Evolutionary conservation across 2,888 invertebrate species (phyloP).

Genomic region (Dasysyrphus tricinctus): DNA sequence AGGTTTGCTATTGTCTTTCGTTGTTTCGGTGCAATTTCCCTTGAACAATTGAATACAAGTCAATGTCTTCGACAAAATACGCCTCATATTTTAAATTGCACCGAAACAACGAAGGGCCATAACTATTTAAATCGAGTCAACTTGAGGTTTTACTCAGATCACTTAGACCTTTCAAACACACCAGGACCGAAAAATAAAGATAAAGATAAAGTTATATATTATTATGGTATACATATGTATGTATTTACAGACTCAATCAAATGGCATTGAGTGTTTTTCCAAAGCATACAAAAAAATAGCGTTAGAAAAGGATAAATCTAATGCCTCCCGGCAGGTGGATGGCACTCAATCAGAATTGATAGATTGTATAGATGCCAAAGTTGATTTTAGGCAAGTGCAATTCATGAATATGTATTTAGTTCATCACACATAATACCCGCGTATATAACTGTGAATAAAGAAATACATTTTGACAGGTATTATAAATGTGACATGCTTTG

Average conservation of each 20-base stretch:
- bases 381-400: slow-evolving; percentile 62
- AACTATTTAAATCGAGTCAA: no score
- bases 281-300: neutral
- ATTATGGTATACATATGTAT: no score
- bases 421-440: slow-evolving; percentile 22
- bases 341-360: slow-evolving; percentile 73
- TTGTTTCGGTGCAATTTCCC: no score
- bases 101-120: no score
- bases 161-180: no score
- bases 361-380: slow-evolving; percentile 74
- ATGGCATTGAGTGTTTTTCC: slow-evolving; percentile 8
- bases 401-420: slow-evolving; percentile 71
- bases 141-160: no score
- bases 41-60: no score
- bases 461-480: neutral
- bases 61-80: no score
- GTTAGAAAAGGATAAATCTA: slow-evolving; percentile 63
- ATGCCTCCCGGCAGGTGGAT: slow-evolving; percentile 68
- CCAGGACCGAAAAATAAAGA: no score
- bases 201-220: no score
- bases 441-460: neutral
- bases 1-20: no score
- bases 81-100: no score
- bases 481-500: slow-evolving; percentile 1
- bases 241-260: neutral